Evolutionary conservation across 1,140 invertebrate genomes (phyloP).

Genomic region (Pseudomyrmex cubaensis): DNA sequence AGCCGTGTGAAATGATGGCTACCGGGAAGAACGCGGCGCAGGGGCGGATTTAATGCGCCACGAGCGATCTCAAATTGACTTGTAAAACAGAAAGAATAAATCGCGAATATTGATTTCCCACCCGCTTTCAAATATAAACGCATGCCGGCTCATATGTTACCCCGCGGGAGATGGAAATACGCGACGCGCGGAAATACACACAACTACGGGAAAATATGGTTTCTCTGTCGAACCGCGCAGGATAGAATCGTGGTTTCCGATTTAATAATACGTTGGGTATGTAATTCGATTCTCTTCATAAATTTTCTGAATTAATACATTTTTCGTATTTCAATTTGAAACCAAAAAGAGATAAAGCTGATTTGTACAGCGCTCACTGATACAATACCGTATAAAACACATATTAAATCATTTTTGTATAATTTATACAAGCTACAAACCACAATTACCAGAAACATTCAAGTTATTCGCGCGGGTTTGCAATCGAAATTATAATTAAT

Average conservation of each 20-base stretch:
- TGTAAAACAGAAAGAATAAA: slow-evolving; percentile 48
- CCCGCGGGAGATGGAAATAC: slow-evolving; percentile 28
- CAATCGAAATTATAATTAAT: background rate
- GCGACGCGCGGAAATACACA: background rate
- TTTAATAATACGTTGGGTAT: background rate
- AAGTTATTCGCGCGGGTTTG: background rate
- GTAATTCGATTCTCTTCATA: background rate
- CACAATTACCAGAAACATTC: background rate
- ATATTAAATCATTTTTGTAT: too few species aligned
- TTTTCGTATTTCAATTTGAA: background rate
- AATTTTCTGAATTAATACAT: background rate
- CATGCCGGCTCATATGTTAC: slow-evolving; percentile 31
- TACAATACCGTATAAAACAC: too few species aligned
- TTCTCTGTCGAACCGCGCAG: background rate
- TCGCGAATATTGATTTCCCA: slow-evolving; percentile 36
- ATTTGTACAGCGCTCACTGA: too few species aligned
- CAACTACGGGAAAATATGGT: slow-evolving; percentile 15
- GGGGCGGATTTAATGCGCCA: slow-evolving; percentile 42
- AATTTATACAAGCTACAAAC: background rate
- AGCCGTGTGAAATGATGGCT: slow-evolving; percentile 64
- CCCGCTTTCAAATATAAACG: background rate
- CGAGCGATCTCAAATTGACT: slow-evolving; percentile 48
- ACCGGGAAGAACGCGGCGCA: slow-evolving; percentile 17
- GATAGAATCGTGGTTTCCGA: background rate
- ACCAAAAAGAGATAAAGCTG: too few species aligned